Conservation (phyloP, 2,113 vertebrate genomes). For the Xiphophorus couchianus region DNA sequence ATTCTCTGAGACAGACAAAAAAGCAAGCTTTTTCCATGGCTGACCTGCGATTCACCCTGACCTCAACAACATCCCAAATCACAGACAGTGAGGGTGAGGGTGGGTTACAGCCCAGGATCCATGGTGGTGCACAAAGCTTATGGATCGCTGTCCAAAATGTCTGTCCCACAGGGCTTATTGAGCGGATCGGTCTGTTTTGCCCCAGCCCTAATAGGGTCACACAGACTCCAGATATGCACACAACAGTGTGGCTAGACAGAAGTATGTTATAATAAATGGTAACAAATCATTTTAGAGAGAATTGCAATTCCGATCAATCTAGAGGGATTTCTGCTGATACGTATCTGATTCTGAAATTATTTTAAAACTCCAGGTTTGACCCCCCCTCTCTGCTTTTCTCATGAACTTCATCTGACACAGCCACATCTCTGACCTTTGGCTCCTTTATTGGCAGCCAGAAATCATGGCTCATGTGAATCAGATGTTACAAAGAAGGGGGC, state of each 20-base stretch:
- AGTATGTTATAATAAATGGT: slow-evolving; percentile 36
- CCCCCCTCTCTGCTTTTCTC: slow-evolving; percentile 60
- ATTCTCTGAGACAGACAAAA: slow-evolving; percentile 65
- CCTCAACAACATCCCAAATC: slow-evolving; percentile 67
- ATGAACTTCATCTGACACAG: slow-evolving; percentile 69
- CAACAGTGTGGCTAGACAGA: slow-evolving; percentile 27
- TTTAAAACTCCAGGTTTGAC: slow-evolving; percentile 49
- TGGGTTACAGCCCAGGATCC: slow-evolving; percentile 71
- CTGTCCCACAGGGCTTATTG: slow-evolving; percentile 47
- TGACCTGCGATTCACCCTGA: slow-evolving; percentile 79
- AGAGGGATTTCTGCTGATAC: slow-evolving; percentile 21
- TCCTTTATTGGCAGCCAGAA: slow-evolving; percentile 53
- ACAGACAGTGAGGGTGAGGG: slow-evolving; percentile 62
- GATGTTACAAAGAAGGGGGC: slow-evolving; percentile 56
- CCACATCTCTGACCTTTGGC: slow-evolving; percentile 63
- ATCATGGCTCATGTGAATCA: slow-evolving; percentile 66
- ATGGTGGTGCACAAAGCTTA: slow-evolving; percentile 30
- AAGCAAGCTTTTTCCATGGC: slow-evolving; percentile 65
- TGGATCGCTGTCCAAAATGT: slow-evolving; percentile 45
- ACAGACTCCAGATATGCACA: slow-evolving; percentile 53
- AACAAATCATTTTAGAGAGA: slow-evolving; percentile 28
- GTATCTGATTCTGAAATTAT: slow-evolving; percentile 14
- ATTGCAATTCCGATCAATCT: slow-evolving; percentile 26
- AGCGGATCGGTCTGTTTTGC: slow-evolving; percentile 22
- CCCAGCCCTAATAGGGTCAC: slow-evolving; percentile 48